These are phyloP conservation scores for Mythimna pallens DNA, from an alignment of 2,888 invertebrate species.

Conservation along the genomic window DNA sequence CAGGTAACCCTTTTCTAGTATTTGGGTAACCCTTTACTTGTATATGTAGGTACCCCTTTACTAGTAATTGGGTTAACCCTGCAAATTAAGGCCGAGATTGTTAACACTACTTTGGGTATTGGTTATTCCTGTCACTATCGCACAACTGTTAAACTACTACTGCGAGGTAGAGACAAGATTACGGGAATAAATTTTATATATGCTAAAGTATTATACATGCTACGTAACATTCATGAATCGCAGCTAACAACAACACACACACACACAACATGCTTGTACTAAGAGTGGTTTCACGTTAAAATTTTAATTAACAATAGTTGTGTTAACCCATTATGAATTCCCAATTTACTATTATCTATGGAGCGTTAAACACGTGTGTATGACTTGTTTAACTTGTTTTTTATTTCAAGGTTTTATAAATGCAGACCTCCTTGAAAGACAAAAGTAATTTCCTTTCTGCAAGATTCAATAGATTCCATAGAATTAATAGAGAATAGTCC, in stretches of 20 bases:
- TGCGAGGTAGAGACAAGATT: neutral
- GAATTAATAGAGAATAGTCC: neutral
- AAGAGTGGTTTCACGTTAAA: neutral
- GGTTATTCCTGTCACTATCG: neutral
- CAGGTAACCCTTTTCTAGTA: no score
- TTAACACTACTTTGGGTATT: neutral
- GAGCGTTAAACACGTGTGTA: constrained; percentile 48
- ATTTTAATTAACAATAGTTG: neutral
- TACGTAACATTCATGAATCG: neutral
- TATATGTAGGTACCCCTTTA: constrained; percentile 9
- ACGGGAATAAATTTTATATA: neutral
- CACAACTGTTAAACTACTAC: neutral
- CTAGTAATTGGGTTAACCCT: neutral
- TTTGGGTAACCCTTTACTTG: neutral
- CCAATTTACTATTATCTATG: constrained; percentile 26
- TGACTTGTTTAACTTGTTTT: constrained; percentile 44
- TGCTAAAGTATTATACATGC: neutral
- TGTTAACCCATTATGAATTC: constrained; percentile 18
- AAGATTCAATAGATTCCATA: constrained; percentile 33
- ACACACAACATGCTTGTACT: neutral
- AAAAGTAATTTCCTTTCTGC: constrained; percentile 51
- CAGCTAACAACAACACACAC: neutral
- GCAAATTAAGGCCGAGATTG: neutral
- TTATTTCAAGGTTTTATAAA: constrained; percentile 56
- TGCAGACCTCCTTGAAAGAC: constrained; percentile 55